Percentiles rank a stretch among this genome's conserved stretches.
These are phyloP conservation scores for Acleris emargana DNA, from an alignment of 2,888 invertebrate species.

Conservation along the genomic window DNA sequence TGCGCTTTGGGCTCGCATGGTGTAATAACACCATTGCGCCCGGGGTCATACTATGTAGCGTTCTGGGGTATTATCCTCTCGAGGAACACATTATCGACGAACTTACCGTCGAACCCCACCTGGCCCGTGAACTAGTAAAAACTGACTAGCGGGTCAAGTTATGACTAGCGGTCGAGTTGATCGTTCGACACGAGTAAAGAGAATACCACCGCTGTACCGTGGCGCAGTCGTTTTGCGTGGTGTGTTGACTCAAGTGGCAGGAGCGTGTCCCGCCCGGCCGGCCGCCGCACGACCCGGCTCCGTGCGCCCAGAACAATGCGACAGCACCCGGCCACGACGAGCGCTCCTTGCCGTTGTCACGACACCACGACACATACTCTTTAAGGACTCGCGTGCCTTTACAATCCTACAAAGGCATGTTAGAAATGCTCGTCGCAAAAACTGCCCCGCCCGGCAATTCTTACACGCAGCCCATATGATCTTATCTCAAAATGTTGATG, in stretches of 20 bases:
- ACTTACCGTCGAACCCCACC: no score
- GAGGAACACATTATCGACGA: no score
- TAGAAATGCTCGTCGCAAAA: constrained; percentile 21
- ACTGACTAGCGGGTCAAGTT: no score
- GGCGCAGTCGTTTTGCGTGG: constrained; percentile 43
- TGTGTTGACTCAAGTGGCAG: constrained; percentile 67
- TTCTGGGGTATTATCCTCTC: constrained; percentile 33
- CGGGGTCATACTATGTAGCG: constrained; percentile 45
- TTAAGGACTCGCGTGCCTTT: constrained; percentile 38
- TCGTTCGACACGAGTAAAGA: constrained; percentile 23
- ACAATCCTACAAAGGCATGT: constrained; percentile 33
- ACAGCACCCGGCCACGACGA: constrained; percentile 29
- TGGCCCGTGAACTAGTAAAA: no score
- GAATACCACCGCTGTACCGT: background rate
- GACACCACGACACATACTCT: constrained; percentile 36
- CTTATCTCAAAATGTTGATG: constrained; percentile 18
- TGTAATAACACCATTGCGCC: constrained; percentile 21
- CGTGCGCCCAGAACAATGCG: constrained; percentile 34
- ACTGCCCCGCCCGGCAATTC: constrained; percentile 1
- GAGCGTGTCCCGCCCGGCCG: background rate
- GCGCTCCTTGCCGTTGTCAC: constrained; percentile 31
- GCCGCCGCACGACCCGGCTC: constrained; percentile 18
- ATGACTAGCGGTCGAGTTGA: no score
- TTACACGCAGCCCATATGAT: constrained; percentile 6
- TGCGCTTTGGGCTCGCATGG: constrained; percentile 22